Percentiles rank a stretch among this genome's conserved stretches.
Conservation (phyloP, 1,140 invertebrate species). For the Diachasma alloeum region DNA sequence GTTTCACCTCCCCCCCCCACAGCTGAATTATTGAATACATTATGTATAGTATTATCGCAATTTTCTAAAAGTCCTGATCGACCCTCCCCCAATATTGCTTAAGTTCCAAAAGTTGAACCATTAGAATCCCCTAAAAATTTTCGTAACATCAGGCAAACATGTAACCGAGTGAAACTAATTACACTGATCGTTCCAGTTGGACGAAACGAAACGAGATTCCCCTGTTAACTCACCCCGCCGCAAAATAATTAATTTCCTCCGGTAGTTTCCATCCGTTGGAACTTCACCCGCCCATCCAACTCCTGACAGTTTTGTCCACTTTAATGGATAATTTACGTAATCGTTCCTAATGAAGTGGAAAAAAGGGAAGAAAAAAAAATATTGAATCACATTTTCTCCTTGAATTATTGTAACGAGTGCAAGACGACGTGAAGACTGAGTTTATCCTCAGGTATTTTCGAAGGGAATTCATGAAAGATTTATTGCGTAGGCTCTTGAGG, state of each 20-base stretch:
- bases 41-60: too few relatives aligned
- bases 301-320: not conserved
- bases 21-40: too few relatives aligned
- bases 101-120: not conserved
- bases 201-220: not conserved
- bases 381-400: not conserved
- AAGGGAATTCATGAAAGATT: not conserved
- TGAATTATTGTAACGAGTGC: not conserved
- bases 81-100: not conserved
- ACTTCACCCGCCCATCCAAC: not conserved
- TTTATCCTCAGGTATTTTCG: not conserved
- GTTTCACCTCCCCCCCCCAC: too few relatives aligned
- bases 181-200: constrained; percentile 9
- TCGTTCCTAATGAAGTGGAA: not conserved
- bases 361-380: too few relatives aligned
- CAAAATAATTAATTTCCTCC: constrained; percentile 17
- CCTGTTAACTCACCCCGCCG: not conserved
- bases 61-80: too few relatives aligned
- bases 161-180: not conserved
- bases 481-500: not conserved
- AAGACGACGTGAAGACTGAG: not conserved
- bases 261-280: not conserved
- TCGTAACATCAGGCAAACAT: not conserved
- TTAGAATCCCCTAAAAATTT: not conserved
- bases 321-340: not conserved